These are phyloP conservation scores for Otis tarda DNA, from an alignment of 2,113 vertebrate genomes.

Conservation along the genomic window DNA sequence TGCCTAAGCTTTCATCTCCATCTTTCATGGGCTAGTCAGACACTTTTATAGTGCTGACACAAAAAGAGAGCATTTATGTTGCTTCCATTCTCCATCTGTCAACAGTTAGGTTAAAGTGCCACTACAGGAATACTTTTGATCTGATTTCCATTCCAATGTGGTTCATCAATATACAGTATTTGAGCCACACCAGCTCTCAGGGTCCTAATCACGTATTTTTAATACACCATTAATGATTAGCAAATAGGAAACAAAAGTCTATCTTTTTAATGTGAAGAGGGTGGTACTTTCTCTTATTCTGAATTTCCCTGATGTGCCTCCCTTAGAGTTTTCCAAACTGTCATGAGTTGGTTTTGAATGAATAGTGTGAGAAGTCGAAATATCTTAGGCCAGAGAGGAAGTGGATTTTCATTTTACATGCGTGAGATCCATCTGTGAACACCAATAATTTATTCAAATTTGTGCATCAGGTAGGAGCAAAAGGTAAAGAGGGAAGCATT, in stretches of 20 bases:
- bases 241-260: conserved; percentile 34
- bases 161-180: conserved; percentile 4
- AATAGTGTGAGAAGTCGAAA: background rate
- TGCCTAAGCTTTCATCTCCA: conserved; percentile 72
- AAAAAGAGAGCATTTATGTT: conserved; percentile 74
- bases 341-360: background rate
- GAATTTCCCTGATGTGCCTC: background rate
- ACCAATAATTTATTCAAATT: background rate
- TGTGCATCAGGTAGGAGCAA: background rate
- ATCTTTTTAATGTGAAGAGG: conserved; percentile 17
- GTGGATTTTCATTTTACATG: background rate
- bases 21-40: conserved; percentile 77
- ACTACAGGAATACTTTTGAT: conserved; percentile 71
- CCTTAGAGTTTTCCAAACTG: background rate
- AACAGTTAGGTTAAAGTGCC: conserved; percentile 74
- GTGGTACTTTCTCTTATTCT: conserved; percentile 19
- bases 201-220: conserved; percentile 12
- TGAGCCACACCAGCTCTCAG: conserved; percentile 9
- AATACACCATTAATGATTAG: conserved; percentile 38
- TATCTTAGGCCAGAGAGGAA: background rate
- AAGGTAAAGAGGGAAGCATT: background rate
- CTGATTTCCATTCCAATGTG: conserved; percentile 61
- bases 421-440: background rate
- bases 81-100: conserved; percentile 77
- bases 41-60: conserved; percentile 79